phyloP scores from a whole-genome alignment of 2,113 vertebrate species.

The Scytalopus superciliaris region DNA sequence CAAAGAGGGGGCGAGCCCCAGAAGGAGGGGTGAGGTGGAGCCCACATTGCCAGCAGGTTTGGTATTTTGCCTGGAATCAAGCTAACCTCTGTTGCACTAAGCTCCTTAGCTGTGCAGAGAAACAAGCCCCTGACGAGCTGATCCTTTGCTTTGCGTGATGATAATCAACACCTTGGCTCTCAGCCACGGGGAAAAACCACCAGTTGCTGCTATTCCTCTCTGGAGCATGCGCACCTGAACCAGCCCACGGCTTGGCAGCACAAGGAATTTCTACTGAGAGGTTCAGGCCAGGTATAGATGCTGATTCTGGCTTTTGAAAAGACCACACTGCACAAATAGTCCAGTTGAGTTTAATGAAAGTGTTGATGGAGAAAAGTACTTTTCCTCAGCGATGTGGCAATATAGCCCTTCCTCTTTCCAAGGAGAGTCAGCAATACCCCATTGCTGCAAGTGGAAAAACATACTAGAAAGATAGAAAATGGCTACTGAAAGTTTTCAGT shows the following conservation, averaged over 20 bases:
- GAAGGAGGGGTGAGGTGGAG: neutral
- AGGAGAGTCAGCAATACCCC: neutral
- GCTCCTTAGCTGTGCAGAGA: conserved; percentile 24
- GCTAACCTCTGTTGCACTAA: neutral
- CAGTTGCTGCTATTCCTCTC: neutral
- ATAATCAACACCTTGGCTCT: neutral
- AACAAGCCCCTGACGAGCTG: neutral
- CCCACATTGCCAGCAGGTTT: neutral
- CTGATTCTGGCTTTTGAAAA: neutral
- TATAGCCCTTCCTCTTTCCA: neutral
- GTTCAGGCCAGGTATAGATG: neutral
- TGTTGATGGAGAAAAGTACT: neutral
- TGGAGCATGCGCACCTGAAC: fast-evolving
- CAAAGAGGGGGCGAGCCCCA: neutral
- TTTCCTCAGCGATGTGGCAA: neutral
- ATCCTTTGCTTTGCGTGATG: neutral
- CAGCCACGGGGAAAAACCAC: neutral
- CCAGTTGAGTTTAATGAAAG: neutral
- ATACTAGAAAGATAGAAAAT: neutral
- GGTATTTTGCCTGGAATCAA: neutral
- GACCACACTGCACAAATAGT: neutral
- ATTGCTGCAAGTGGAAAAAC: neutral
- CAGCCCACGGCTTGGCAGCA: fast-evolving
- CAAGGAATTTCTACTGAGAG: neutral
- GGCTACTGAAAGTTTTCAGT: neutral